These are phyloP conservation scores for Paralichthys olivaceus DNA, from an alignment of 2,113 vertebrate genomes.

Conservation along the genomic window DNA sequence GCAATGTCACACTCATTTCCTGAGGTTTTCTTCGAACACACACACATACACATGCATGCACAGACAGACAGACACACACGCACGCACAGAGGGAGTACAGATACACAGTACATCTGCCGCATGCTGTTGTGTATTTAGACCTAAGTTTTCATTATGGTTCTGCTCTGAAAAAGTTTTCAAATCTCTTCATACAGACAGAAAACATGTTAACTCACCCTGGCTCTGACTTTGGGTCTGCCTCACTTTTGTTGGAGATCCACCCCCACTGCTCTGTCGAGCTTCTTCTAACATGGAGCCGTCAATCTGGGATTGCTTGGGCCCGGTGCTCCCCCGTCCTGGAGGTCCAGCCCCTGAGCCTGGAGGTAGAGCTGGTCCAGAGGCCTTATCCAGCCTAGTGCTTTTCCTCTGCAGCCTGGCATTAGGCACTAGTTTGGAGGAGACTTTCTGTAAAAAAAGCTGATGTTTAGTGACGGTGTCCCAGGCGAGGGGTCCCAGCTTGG, in stretches of 20 bases:
- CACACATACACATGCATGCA: background rate
- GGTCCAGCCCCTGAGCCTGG: conserved; percentile 33
- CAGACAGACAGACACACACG: background rate
- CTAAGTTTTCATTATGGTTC: conserved; percentile 7
- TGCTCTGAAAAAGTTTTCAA: conserved; percentile 1
- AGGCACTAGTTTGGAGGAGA: conserved; percentile 77
- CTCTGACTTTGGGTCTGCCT: conserved; percentile 45
- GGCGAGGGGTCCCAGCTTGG: conserved; percentile 69
- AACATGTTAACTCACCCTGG: conserved; percentile 66
- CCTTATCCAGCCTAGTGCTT: conserved; percentile 32
- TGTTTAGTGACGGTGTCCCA: conserved; percentile 79
- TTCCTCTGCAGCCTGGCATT: conserved; percentile 39
- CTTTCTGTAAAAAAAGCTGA: conserved; percentile 79
- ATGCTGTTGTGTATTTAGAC: conserved; percentile 33
- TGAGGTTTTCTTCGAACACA: background rate
- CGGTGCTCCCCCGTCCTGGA: conserved; percentile 41
- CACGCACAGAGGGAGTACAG: background rate
- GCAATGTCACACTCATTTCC: no score
- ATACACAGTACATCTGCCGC: conserved; percentile 6
- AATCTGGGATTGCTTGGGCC: conserved; percentile 24
- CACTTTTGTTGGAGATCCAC: conserved; percentile 45
- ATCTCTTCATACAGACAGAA: background rate
- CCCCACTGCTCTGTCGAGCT: conserved; percentile 4
- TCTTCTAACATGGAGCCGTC: conserved; percentile 42
- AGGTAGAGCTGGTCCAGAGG: conserved; percentile 34